Evolutionary conservation across 2,888 invertebrate species (phyloP), one percentile per base, ranked within the genome.

Genomic region (Molanna angustata): DNA sequence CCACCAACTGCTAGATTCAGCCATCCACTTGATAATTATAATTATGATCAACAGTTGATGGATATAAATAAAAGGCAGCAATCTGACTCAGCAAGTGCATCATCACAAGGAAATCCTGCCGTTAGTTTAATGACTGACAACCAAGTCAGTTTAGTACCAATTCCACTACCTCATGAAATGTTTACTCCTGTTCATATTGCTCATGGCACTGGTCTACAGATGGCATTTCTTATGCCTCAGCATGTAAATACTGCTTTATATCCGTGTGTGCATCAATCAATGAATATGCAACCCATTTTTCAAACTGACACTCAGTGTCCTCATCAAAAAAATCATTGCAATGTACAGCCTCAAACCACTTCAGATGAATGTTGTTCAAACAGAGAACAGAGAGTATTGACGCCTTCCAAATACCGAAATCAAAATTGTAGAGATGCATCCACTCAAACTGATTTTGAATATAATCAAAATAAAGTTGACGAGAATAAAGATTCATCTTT

Each of bases 371-470:
- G 19, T 18, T 40, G 39, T 21, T 48, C 47, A 21, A 54, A 52
- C 11, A 49, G 51, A 44, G 51, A 43, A 21, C 53, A 48, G 32
- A 76, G 71, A 65, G 60, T 74, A 56, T 61, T 76, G 32, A 76
- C 75, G 7, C 76, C 77, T 40, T 69, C 73, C 27, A 76, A 76
- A 66, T 76, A 74, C 66, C 75, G 80, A 56, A 68, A 72, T 50
- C 63, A 69, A 52, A 71, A 69, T 59, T 72, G 74, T 50, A 80
- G 80, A 63, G 85, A 86, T 63, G 84, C 77, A 46, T 78, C 79
- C 45, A 86, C 86, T n/a, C 86, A 87, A 70, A 87, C 86, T 1
- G 85, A 86, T 57, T 60, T 62, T 21, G 49, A 46, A 18, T 63
- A 65, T 56, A 69, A 20, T 2, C 17, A 9, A 31, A 67, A 63